phyloP scores from a whole-genome alignment of 37 sponge, comb jelly and placozoan genomes.

The Geodia barretti region DNA sequence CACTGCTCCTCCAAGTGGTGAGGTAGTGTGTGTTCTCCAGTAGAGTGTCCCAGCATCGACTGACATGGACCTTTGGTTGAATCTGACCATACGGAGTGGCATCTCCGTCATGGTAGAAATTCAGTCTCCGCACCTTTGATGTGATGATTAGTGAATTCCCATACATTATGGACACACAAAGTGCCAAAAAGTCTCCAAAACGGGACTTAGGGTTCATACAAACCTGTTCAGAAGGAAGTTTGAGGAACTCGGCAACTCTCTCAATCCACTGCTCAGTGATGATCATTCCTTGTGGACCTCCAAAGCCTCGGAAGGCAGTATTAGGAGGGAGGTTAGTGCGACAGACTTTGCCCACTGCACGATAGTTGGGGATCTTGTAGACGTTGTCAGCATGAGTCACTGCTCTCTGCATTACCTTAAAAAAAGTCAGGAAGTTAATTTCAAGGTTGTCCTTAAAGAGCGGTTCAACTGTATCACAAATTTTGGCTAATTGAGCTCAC shows the following conservation, averaged over 20 bases:
- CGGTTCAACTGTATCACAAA: not conserved
- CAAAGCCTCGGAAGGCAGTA: conserved; percentile 92
- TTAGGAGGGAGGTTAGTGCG: conserved; percentile 81
- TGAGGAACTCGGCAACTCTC: conserved; percentile 44
- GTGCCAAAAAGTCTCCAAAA: not conserved
- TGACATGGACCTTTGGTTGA: conserved; percentile 47
- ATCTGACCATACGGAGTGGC: conserved; percentile 49
- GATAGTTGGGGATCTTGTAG: conserved; percentile 72
- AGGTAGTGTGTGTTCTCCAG: conserved; percentile 33
- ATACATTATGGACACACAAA: not conserved
- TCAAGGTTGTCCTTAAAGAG: not conserved
- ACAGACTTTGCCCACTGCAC: conserved; percentile 46
- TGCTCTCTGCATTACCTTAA: conserved; percentile 66
- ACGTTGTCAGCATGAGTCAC: conserved; percentile 65
- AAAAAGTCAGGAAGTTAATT: conserved; percentile 5
- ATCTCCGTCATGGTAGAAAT: conserved; percentile 72
- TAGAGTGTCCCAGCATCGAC: conserved; percentile 73
- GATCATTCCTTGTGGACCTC: conserved; percentile 86
- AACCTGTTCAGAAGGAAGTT: conserved; percentile 44
- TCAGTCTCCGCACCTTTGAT: conserved; percentile 52
- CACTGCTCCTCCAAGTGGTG: conserved; percentile 11
- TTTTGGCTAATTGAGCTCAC: conserved; percentile 24
- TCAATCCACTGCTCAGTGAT: conserved; percentile 58
- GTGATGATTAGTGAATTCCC: too few species aligned
- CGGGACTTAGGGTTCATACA: too few species aligned